phyloP scores from a whole-genome alignment of 2,113 vertebrate species.

The Pandion haliaetus region DNA sequence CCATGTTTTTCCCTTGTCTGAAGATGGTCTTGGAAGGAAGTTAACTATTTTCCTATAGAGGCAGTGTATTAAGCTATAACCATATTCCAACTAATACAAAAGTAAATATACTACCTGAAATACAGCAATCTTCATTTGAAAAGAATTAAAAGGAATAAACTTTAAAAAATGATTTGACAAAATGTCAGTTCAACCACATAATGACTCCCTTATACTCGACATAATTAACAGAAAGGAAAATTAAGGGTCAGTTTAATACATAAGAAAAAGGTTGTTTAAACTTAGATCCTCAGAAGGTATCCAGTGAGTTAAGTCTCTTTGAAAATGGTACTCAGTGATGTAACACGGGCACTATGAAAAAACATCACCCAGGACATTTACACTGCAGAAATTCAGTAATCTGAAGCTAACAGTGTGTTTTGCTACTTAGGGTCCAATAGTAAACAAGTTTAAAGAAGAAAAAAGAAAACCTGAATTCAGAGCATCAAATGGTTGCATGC shows the following conservation, averaged over 20 bases:
- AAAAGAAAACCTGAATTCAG: conserved; percentile 8
- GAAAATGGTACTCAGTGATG: background rate
- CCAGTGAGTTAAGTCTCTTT: background rate
- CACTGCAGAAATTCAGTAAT: background rate
- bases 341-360: background rate
- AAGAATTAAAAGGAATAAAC: conserved; percentile 31
- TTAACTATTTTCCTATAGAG: background rate
- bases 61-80: conserved; percentile 57
- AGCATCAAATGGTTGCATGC: background rate
- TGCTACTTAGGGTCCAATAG: background rate
- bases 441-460: background rate
- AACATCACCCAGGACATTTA: background rate
- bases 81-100: conserved; percentile 42
- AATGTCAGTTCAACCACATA: conserved; percentile 26
- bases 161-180: background rate
- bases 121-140: conserved; percentile 36
- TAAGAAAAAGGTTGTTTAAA: background rate
- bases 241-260: conserved; percentile 28
- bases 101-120: conserved; percentile 32
- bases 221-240: conserved; percentile 22
- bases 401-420: conserved; percentile 35
- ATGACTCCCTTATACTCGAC: background rate
- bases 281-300: background rate
- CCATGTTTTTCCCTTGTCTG: conserved; percentile 48
- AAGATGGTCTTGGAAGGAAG: conserved; percentile 18